phyloP scores from a whole-genome alignment of 2,797 vertebrate genomes.

The Leptoclinus maculatus region DNA sequence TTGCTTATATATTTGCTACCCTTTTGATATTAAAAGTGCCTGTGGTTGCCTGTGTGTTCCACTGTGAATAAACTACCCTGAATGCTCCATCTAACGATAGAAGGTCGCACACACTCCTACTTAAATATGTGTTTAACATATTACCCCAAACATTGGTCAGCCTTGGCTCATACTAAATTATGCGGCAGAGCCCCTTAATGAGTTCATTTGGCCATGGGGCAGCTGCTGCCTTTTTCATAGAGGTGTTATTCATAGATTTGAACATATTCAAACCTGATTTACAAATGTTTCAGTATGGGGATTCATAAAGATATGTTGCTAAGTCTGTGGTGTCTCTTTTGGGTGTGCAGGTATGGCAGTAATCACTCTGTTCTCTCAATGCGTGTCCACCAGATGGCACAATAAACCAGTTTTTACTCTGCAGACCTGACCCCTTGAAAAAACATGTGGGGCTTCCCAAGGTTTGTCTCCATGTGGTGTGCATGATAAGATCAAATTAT shows the following conservation, averaged over 20 bases:
- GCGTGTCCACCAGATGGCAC: conserved; percentile 65
- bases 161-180: too few species aligned
- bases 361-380: neutral
- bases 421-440: neutral
- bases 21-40: neutral
- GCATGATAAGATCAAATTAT: neutral
- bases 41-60: too few species aligned
- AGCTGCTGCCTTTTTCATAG: neutral
- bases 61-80: neutral
- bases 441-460: neutral
- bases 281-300: neutral
- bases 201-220: neutral
- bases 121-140: too few species aligned
- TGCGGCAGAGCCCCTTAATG: neutral
- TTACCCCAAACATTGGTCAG: too few species aligned
- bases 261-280: neutral
- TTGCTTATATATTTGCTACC: neutral
- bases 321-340: neutral
- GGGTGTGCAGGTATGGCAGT: neutral
- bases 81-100: too few species aligned
- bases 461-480: neutral
- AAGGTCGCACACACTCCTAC: too few species aligned
- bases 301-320: neutral
- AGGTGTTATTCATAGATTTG: neutral
- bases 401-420: conserved; percentile 17